Evolutionary conservation across 2,797 vertebrate species (phyloP).

Genomic region (Peromyscus eremicus): DNA sequence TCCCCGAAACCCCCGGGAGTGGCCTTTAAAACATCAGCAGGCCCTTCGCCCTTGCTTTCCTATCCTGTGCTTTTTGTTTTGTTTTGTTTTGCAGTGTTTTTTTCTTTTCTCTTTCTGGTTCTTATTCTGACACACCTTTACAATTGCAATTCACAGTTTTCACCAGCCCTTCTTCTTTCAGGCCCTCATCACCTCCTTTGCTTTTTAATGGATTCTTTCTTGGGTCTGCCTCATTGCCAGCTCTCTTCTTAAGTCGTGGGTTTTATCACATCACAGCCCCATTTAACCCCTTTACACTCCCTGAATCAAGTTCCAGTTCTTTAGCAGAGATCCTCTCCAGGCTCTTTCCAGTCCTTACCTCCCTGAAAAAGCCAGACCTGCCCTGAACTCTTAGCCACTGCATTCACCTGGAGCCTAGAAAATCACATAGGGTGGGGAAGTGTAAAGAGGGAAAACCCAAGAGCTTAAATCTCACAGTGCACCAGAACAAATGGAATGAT

Average conservation of each 20-base stretch:
- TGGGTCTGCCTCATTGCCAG: too few relatives aligned
- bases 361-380: too few relatives aligned
- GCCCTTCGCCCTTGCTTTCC: not conserved
- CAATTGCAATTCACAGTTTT: not conserved
- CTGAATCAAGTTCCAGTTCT: not conserved
- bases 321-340: too few relatives aligned
- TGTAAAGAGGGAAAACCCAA: rapidly evolving
- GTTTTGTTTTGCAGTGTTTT: too few relatives aligned
- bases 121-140: not conserved
- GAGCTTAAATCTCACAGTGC: not conserved
- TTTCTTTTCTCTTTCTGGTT: not conserved
- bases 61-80: not conserved
- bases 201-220: not conserved
- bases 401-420: not conserved
- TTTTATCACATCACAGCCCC: not conserved
- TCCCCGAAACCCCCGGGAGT: not conserved
- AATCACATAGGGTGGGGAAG: not conserved
- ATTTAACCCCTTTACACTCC: not conserved
- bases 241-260: not conserved
- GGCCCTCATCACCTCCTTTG: not conserved
- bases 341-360: rapidly evolving
- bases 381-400: not conserved
- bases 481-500: not conserved
- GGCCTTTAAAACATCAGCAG: not conserved
- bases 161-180: not conserved